Evolutionary conservation across 1,140 invertebrate genomes (phyloP).

Genomic region (Drosophila simulans): DNA sequence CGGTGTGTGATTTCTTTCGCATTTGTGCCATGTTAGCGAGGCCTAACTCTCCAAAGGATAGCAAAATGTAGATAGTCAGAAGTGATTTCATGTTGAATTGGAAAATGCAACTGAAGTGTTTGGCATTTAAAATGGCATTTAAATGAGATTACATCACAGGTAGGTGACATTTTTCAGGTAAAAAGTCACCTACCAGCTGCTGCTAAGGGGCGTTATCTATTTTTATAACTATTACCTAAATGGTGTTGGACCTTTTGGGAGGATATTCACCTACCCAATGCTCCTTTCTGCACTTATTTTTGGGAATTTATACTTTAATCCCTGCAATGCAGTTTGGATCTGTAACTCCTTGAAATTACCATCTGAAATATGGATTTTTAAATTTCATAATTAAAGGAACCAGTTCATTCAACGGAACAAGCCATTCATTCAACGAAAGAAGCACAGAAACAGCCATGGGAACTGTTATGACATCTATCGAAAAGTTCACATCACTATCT

Average conservation of each 20-base stretch:
- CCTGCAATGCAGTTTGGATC: no score
- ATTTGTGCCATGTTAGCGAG: constrained; percentile 23
- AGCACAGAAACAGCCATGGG: no score
- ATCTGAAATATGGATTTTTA: no score
- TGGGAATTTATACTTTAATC: no score
- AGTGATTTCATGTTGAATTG: constrained; percentile 27
- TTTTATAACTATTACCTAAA: not conserved
- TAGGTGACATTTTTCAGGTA: constrained; percentile 20
- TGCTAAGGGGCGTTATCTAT: not conserved
- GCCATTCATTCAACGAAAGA: no score
- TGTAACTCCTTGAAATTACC: no score
- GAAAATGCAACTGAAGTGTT: constrained; percentile 23
- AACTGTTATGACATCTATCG: no score
- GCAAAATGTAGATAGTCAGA: not conserved
- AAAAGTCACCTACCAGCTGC: constrained; percentile 14
- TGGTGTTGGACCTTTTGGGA: not conserved
- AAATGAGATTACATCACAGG: not conserved
- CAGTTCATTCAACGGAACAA: no score
- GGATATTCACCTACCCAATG: not conserved
- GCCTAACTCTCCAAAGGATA: not conserved
- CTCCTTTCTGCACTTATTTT: no score
- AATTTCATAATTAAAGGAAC: no score
- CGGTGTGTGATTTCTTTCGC: constrained; percentile 93
- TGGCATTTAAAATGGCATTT: not conserved
- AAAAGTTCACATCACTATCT: no score